Conservation (phyloP, 2,113 vertebrate genomes). For the Paracanthobrama guichenoti region DNA sequence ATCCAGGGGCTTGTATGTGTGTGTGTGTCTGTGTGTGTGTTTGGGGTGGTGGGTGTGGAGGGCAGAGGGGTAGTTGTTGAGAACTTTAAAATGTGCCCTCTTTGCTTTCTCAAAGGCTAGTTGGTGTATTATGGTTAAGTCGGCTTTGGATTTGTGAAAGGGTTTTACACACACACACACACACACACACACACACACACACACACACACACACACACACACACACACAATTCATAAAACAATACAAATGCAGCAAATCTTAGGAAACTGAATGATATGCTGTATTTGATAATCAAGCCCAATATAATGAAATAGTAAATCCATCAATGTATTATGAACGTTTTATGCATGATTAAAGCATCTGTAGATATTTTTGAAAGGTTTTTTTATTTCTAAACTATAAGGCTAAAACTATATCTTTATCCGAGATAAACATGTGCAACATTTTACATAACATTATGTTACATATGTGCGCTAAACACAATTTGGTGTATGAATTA, state of each 20-base stretch:
- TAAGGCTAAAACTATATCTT: not conserved
- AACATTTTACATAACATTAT: not conserved
- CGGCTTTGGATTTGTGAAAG: conserved; percentile 66
- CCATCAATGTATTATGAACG: not conserved
- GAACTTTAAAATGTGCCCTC: conserved; percentile 84
- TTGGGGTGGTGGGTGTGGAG: not conserved
- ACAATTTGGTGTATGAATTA: not conserved
- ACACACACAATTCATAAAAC: conserved; percentile 38
- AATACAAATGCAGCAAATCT: conserved; percentile 22
- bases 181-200: no score
- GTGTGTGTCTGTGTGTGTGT: not conserved
- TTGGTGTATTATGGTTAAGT: conserved; percentile 73
- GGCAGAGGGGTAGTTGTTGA: conserved; percentile 76
- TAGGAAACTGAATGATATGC: conserved; percentile 2
- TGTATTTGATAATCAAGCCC: conserved; percentile 8
- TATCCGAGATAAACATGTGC: not conserved
- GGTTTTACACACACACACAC: conserved; percentile 53
- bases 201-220: not conserved
- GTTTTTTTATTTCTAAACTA: not conserved
- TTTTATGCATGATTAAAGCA: not conserved
- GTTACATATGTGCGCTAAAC: not conserved
- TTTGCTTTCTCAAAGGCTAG: conserved; percentile 75
- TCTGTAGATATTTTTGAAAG: not conserved
- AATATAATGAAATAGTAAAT: not conserved
- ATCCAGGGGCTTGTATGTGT: conserved; percentile 78